Conservation (phyloP, 2,113 vertebrate genomes). For the Ranitomeya imitator region DNA sequence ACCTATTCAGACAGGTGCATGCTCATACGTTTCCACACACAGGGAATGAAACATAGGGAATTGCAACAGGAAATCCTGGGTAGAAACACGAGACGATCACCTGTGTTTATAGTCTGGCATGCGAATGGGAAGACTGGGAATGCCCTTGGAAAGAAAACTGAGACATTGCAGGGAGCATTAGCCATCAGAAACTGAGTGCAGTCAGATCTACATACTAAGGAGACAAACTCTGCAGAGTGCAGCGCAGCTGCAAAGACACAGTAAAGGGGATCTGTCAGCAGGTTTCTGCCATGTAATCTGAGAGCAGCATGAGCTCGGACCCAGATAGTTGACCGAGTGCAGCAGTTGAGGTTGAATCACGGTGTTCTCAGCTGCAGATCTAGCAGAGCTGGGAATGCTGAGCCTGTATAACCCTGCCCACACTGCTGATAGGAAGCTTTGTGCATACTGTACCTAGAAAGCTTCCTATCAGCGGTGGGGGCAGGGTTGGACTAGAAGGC, state of each 20-base stretch:
- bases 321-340: too few species aligned
- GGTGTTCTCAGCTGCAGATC: too few species aligned
- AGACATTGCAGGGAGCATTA: conserved; percentile 3
- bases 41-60: background rate
- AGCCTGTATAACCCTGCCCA: too few species aligned
- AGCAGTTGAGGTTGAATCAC: too few species aligned
- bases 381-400: too few species aligned
- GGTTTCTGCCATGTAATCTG: too few species aligned
- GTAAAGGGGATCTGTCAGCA: too few species aligned
- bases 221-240: background rate
- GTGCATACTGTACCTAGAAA: too few species aligned
- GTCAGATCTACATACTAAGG: background rate
- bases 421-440: too few species aligned
- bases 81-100: conserved; percentile 16
- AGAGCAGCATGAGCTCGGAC: too few species aligned
- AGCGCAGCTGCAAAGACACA: background rate
- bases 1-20: background rate
- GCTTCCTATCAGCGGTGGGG: too few species aligned
- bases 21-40: conserved; percentile 13
- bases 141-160: conserved; percentile 33
- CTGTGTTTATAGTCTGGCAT: conserved; percentile 16
- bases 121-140: conserved; percentile 25
- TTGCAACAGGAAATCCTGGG: background rate
- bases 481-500: too few species aligned
- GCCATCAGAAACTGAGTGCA: background rate